These are phyloP conservation scores for Drosophila melanocephala DNA, from an alignment of 2,888 invertebrate genomes.

Conservation along the genomic window DNA sequence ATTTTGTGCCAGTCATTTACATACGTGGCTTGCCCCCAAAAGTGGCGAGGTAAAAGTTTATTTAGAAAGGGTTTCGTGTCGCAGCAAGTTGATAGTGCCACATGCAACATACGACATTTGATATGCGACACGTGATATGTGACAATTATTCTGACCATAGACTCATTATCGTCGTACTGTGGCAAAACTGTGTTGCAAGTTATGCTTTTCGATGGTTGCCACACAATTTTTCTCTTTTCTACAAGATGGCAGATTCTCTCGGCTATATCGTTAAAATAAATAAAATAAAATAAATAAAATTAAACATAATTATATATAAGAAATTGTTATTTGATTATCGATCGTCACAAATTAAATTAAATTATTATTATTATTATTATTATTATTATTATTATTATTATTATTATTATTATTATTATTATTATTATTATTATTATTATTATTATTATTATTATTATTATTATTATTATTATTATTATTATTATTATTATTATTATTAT, in stretches of 20 bases:
- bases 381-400: background rate
- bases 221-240: background rate
- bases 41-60: slow-evolving; percentile 6
- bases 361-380: background rate
- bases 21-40: slow-evolving; percentile 38
- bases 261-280: too few species aligned
- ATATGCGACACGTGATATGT: slow-evolving; percentile 19
- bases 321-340: background rate
- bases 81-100: background rate
- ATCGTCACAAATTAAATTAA: background rate
- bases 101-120: background rate
- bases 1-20: slow-evolving; percentile 64
- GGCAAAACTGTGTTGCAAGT: background rate
- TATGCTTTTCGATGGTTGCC: background rate
- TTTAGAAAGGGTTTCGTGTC: slow-evolving; percentile 25
- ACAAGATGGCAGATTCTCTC: background rate
- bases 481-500: background rate
- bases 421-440: background rate
- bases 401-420: background rate
- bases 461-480: background rate
- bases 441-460: background rate
- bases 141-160: slow-evolving; percentile 20
- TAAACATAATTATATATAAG: too few species aligned
- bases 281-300: too few species aligned
- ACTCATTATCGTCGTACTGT: slow-evolving; percentile 12